Percentiles rank a stretch among this genome's conserved stretches.
Conservation (phyloP, 1,140 invertebrate species). For the Aricia agestis region DNA sequence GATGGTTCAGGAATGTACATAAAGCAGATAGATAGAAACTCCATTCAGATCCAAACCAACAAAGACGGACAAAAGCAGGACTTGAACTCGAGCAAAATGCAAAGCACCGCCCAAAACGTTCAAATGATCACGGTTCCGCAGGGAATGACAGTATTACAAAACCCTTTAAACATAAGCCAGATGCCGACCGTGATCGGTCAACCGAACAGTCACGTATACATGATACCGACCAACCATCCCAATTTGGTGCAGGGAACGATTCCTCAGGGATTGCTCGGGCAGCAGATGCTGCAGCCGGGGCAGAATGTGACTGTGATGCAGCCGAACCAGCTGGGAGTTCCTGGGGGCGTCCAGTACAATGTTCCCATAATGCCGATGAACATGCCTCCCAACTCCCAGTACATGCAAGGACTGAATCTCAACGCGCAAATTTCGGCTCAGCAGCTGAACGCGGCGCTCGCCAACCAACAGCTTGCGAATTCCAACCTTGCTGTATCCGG, state of each 20-base stretch:
- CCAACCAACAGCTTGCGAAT: slow-evolving; percentile 53
- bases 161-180: slow-evolving; percentile 61
- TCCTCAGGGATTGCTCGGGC: slow-evolving; percentile 50
- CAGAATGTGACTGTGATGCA: slow-evolving; percentile 69
- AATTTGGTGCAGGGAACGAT: slow-evolving; percentile 53
- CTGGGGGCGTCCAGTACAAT: slow-evolving; percentile 62
- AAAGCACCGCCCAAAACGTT: slow-evolving; percentile 57
- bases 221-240: slow-evolving; percentile 64
- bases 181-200: slow-evolving; percentile 62
- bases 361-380: slow-evolving; percentile 67
- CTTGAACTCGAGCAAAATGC: slow-evolving; percentile 49
- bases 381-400: slow-evolving; percentile 56
- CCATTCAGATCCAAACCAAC: slow-evolving; percentile 59
- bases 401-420: slow-evolving; percentile 62
- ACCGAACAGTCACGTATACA: slow-evolving; percentile 66
- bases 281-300: slow-evolving; percentile 59
- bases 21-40: slow-evolving; percentile 61
- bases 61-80: slow-evolving; percentile 66
- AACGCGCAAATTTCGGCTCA: slow-evolving; percentile 64
- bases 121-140: slow-evolving; percentile 69
- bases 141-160: slow-evolving; percentile 67
- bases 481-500: slow-evolving; percentile 51
- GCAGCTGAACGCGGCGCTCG: slow-evolving; percentile 61
- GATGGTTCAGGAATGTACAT: slow-evolving; percentile 66
- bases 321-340: slow-evolving; percentile 58